Percentiles rank a stretch among this genome's conserved stretches.
Conservation (phyloP, 2,888 invertebrate genomes). For the Cacoxenus indagator region DNA sequence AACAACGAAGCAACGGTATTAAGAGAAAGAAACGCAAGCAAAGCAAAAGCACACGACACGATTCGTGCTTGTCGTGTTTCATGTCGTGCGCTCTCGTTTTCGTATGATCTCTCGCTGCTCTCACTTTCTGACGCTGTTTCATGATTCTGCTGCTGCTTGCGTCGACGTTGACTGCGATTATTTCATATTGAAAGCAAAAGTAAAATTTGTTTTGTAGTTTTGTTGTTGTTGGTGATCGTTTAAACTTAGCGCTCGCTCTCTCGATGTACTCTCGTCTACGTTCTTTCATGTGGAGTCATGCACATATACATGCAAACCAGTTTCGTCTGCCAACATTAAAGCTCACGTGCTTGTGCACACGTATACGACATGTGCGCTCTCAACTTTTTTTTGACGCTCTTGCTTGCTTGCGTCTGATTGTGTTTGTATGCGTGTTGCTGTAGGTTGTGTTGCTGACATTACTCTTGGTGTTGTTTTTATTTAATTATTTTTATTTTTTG, state of each 20-base stretch:
- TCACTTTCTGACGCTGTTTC: conserved; percentile 9
- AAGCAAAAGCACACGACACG: conserved; percentile 10
- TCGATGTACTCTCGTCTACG: not conserved
- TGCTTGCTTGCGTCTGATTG: not conserved
- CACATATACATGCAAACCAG: not conserved
- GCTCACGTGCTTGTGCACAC: conserved; percentile 2
- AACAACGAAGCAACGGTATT: not conserved
- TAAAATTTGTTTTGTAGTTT: conserved; percentile 43
- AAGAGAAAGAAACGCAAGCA: conserved; percentile 10
- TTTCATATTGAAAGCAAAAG: conserved; percentile 71
- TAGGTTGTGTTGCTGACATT: conserved; percentile 44
- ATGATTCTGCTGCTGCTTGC: conserved; percentile 25
- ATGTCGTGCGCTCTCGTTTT: conserved; percentile 40
- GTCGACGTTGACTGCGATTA: conserved; percentile 47
- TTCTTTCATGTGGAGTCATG: no score
- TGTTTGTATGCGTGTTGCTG: conserved; percentile 37
- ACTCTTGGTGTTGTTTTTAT: conserved; percentile 21
- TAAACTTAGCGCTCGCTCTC: not conserved
- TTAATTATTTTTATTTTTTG: conserved; percentile 30
- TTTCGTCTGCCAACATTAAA: not conserved
- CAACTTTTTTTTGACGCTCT: not conserved
- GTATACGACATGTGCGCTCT: not conserved
- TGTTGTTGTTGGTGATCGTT: conserved; percentile 25
- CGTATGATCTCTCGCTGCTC: not conserved
- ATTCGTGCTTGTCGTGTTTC: conserved; percentile 28